Conservation (phyloP, 2,797 vertebrate genomes). For the Pampus argenteus region DNA sequence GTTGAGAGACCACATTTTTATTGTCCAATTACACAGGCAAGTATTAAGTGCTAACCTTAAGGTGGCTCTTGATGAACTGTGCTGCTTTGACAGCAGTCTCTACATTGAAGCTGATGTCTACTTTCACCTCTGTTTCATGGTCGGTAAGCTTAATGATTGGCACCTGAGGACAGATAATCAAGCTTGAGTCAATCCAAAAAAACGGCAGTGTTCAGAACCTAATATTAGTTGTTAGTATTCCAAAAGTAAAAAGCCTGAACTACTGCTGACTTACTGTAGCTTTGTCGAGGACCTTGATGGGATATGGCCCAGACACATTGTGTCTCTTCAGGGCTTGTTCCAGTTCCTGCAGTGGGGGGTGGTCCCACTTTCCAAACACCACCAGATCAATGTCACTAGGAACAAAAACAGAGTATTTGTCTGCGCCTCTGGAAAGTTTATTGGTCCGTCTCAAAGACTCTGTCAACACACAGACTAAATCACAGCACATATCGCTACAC, state of each 20-base stretch:
- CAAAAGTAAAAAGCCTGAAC: neutral
- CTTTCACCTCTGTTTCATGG: constrained; percentile 95
- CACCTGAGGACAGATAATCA: constrained; percentile 83
- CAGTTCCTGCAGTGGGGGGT: constrained; percentile 93
- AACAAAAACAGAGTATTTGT: constrained; percentile 24
- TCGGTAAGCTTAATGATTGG: constrained; percentile 99
- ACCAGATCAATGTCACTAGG: constrained; percentile 97
- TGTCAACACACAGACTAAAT: neutral
- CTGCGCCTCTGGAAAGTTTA: neutral
- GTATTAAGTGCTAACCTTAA: constrained; percentile 85
- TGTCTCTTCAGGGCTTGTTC: constrained; percentile 95
- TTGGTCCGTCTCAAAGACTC: neutral
- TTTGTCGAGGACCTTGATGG: constrained; percentile 99
- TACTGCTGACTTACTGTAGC: constrained; percentile 89
- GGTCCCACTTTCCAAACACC: constrained; percentile 98
- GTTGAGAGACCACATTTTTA: neutral
- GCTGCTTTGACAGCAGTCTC: constrained; percentile 98
- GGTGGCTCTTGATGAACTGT: constrained; percentile 95
- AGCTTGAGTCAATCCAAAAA: neutral
- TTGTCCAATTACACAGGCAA: neutral
- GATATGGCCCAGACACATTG: constrained; percentile 91
- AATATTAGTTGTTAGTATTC: neutral
- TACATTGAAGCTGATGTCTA: constrained; percentile 99
- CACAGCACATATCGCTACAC: neutral
- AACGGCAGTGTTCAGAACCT: neutral